phyloP scores from a whole-genome alignment of 1,140 invertebrate genomes.

The Drosophila saltans region DNA sequence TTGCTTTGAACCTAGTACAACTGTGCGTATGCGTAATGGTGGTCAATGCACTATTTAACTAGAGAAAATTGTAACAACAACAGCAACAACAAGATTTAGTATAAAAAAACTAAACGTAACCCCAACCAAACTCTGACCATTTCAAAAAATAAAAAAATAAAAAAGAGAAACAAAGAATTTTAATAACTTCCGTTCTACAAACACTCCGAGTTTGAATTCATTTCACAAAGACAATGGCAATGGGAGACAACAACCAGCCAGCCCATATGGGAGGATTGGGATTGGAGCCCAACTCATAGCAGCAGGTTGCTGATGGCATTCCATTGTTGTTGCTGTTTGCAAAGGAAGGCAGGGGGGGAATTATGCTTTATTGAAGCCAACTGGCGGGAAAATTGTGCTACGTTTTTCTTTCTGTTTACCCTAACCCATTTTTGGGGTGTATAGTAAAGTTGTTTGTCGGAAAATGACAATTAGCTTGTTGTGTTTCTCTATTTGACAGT shows the following conservation, averaged over 20 bases:
- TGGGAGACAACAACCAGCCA: slow-evolving; percentile 21
- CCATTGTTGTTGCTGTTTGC: slow-evolving; percentile 32
- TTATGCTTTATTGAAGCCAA: slow-evolving; percentile 67
- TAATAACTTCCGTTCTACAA: slow-evolving; percentile 80
- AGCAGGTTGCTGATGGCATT: slow-evolving; percentile 39
- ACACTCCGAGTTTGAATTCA: slow-evolving; percentile 51
- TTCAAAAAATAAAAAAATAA: slow-evolving; percentile 19
- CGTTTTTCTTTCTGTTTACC: slow-evolving; percentile 26
- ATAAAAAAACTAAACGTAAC: slow-evolving; percentile 34
- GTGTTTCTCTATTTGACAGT: slow-evolving; percentile 62
- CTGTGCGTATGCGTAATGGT: slow-evolving; percentile 67
- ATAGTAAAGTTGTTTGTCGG: slow-evolving; percentile 62
- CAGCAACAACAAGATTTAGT: neutral
- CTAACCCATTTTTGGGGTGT: slow-evolving; percentile 35
- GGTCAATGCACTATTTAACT: slow-evolving; percentile 57
- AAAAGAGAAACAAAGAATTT: slow-evolving; percentile 64
- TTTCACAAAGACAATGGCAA: slow-evolving; percentile 74
- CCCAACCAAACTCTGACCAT: neutral
- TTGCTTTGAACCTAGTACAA: slow-evolving; percentile 23
- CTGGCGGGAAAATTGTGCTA: slow-evolving; percentile 22
- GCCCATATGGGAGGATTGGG: slow-evolving; percentile 3
- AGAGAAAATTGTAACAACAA: slow-evolving; percentile 27
- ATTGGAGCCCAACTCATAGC: slow-evolving; percentile 48
- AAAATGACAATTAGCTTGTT: slow-evolving; percentile 77
- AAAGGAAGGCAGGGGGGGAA: neutral